Conservation (phyloP, 2,888 invertebrate species). For the Amphipoea lucens region DNA sequence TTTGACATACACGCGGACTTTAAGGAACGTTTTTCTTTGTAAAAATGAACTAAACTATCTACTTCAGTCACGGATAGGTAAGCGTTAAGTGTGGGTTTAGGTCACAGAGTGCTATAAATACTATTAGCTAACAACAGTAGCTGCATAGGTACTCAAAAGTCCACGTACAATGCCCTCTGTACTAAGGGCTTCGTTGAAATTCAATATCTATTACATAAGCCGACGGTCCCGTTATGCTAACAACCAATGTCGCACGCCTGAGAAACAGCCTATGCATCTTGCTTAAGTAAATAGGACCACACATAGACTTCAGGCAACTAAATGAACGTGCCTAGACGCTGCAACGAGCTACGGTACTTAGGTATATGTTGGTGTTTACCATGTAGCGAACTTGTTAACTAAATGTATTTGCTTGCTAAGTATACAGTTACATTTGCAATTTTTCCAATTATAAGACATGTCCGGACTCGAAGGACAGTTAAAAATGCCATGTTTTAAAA, state of each 20-base stretch:
- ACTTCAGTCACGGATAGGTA: neutral
- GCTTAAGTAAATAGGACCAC: constrained; percentile 74
- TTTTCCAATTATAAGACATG: neutral
- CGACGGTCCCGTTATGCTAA: constrained; percentile 66
- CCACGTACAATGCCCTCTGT: constrained; percentile 36
- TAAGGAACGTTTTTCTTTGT: too few species aligned
- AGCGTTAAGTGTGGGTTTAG: neutral
- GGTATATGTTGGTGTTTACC: constrained; percentile 8
- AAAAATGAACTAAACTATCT: too few species aligned
- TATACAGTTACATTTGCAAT: constrained; percentile 18
- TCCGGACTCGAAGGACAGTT: neutral
- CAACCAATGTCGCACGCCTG: constrained; percentile 57
- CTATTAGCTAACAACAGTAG: neutral
- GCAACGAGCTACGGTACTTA: constrained; percentile 60
- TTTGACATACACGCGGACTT: neutral
- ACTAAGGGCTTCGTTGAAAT: constrained; percentile 65
- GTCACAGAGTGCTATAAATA: neutral
- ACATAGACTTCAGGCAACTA: constrained; percentile 62
- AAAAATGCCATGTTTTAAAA: neutral
- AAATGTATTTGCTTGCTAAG: constrained; percentile 21
- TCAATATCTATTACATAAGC: constrained; percentile 66
- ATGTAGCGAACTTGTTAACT: constrained; percentile 32
- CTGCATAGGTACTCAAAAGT: constrained; percentile 6
- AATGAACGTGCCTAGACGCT: constrained; percentile 66
- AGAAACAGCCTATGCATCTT: constrained; percentile 65